Evolutionary conservation across 2,797 vertebrate genomes (phyloP).

Genomic region (Microhierax caerulescens): DNA sequence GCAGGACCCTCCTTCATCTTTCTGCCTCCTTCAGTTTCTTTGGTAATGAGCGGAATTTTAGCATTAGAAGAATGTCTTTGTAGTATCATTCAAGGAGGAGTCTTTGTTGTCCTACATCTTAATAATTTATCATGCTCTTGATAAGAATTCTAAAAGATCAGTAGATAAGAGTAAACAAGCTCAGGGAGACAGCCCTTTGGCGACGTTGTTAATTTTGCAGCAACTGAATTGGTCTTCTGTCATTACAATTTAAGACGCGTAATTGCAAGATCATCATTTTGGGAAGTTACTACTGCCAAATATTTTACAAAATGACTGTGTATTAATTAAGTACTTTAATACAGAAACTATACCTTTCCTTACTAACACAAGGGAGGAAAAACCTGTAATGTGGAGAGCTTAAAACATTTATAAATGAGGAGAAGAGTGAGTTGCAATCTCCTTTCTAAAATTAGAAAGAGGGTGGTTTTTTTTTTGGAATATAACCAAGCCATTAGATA

Average conservation of each 20-base stretch:
- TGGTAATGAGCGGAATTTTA: not conserved
- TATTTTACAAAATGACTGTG: conserved; percentile 30
- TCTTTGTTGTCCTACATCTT: conserved; percentile 17
- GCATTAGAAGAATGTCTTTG: not conserved
- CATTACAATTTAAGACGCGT: not conserved
- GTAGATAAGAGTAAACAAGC: conserved; percentile 28
- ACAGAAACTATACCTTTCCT: not conserved
- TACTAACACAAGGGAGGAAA: not conserved
- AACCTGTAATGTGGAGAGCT: not conserved
- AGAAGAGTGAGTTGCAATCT: not conserved
- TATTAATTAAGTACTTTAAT: conserved; percentile 48
- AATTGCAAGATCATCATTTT: conserved; percentile 39
- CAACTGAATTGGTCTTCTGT: conserved; percentile 5
- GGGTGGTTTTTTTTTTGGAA: not conserved
- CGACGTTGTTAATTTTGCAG: conserved; percentile 26
- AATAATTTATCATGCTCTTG: conserved; percentile 42
- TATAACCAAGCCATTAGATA: not conserved
- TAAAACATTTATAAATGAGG: not conserved
- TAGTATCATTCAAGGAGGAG: conserved; percentile 30
- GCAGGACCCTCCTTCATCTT: not conserved
- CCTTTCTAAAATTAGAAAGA: not conserved
- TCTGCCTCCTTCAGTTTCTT: not conserved
- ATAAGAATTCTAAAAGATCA: conserved; percentile 32
- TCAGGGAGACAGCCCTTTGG: not conserved
- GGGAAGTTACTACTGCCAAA: not conserved